Percentiles rank a stretch among this genome's conserved stretches.
Conservation (phyloP, 1,140 invertebrate genomes). For the Spodoptera frugiperda region DNA sequence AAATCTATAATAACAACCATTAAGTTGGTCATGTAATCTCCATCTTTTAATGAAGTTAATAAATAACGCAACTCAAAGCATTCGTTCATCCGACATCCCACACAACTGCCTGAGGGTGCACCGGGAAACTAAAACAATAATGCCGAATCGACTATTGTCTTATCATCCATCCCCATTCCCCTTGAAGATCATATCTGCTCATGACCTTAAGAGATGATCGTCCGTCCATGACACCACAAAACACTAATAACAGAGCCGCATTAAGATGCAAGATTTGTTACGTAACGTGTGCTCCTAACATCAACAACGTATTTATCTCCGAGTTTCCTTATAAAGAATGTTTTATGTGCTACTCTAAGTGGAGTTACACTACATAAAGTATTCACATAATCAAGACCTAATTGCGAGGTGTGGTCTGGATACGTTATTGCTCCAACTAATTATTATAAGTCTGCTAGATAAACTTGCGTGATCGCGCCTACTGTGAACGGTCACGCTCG, state of each 20-base stretch:
- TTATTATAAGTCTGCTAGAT: constrained; percentile 60
- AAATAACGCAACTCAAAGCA: too few relatives aligned
- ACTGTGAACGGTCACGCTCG: constrained; percentile 35
- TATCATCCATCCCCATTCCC: too few relatives aligned
- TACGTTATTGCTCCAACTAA: constrained; percentile 70
- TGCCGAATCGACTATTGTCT: too few relatives aligned
- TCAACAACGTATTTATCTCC: constrained; percentile 59
- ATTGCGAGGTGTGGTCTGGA: constrained; percentile 74
- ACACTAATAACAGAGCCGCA: constrained; percentile 22
- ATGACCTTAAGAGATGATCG: constrained; percentile 7
- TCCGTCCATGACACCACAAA: constrained; percentile 2
- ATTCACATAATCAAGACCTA: constrained; percentile 73
- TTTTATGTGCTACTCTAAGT: constrained; percentile 64
- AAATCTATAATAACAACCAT: too few relatives aligned
- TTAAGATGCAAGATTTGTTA: constrained; percentile 37
- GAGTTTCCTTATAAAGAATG: constrained; percentile 65
- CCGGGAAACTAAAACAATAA: too few relatives aligned
- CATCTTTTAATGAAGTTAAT: too few relatives aligned
- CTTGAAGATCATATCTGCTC: constrained; percentile 10
- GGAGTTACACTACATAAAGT: constrained; percentile 60
- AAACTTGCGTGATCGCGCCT: constrained; percentile 41
- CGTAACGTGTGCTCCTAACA: constrained; percentile 39
- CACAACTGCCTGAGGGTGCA: too few relatives aligned
- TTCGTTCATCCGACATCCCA: too few relatives aligned
- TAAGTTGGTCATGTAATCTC: too few relatives aligned